A percentile compares a stretch with the other conserved stretches of the same genome.
Conservation (phyloP, 2,797 vertebrate species). For the Paramormyrops hopkinsi region DNA sequence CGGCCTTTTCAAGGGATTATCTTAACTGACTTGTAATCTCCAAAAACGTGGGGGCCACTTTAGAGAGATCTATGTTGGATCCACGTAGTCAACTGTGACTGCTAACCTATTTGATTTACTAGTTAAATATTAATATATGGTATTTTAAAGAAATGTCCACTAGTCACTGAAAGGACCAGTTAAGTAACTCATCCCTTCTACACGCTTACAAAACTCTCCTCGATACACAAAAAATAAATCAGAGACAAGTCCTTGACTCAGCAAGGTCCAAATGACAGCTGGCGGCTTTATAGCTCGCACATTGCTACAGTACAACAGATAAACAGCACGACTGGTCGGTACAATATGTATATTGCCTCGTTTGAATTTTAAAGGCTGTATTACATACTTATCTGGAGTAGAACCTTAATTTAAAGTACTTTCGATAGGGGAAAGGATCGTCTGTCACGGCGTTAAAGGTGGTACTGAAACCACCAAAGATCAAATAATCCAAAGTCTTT, state of each 20-base stretch:
- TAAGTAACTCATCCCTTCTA: neutral
- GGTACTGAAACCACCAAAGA: neutral
- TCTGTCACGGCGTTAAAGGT: neutral
- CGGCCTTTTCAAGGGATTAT: neutral
- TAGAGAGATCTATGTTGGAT: neutral
- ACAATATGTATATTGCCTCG: neutral
- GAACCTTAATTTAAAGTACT: neutral
- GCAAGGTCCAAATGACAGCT: slow-evolving; percentile 7
- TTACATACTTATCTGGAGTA: neutral
- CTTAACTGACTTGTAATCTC: neutral
- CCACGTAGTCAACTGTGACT: neutral
- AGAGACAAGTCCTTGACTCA: neutral
- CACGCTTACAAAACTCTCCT: neutral
- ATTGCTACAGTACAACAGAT: neutral
- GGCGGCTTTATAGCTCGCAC: neutral
- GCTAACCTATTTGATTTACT: neutral
- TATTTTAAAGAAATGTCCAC: neutral
- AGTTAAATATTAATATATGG: neutral
- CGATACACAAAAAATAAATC: neutral
- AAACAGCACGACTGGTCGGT: neutral
- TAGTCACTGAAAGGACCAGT: neutral
- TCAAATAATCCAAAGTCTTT: neutral
- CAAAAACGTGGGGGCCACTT: neutral
- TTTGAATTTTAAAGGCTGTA: neutral
- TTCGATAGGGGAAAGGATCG: neutral